Evolutionary conservation across 2,797 vertebrate species (phyloP).

Genomic region (Smutsia temminckii): DNA sequence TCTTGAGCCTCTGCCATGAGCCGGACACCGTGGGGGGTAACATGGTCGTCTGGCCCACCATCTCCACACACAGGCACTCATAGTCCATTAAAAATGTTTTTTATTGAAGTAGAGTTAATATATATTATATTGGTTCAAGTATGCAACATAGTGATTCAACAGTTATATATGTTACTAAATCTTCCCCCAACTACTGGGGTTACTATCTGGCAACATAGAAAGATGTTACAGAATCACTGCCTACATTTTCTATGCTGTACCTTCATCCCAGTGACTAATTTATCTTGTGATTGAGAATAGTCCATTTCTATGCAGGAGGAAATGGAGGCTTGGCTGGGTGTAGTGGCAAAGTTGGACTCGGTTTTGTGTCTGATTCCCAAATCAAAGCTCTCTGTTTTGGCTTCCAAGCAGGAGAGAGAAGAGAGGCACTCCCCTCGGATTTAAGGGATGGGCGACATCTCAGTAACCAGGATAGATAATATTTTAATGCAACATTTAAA

Average conservation of each 20-base stretch:
- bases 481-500: background rate
- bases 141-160: too few relatives aligned
- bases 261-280: too few relatives aligned
- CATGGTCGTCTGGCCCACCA: accelerated
- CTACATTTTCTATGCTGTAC: too few relatives aligned
- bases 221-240: too few relatives aligned
- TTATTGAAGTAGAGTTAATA: too few relatives aligned
- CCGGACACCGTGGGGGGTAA: accelerated
- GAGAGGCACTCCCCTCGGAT: too few relatives aligned
- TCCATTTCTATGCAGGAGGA: background rate
- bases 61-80: background rate
- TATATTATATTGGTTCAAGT: too few relatives aligned
- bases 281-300: too few relatives aligned
- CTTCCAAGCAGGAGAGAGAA: background rate
- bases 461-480: background rate
- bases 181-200: too few relatives aligned
- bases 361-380: background rate
- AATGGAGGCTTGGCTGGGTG: background rate
- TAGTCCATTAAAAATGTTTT: too few relatives aligned
- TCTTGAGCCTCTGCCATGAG: accelerated
- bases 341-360: background rate
- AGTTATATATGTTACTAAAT: too few relatives aligned
- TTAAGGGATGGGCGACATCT: background rate
- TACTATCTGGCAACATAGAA: too few relatives aligned
- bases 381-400: background rate